Conservation (phyloP, 2,888 invertebrate species). For the Conus canariensis region DNA sequence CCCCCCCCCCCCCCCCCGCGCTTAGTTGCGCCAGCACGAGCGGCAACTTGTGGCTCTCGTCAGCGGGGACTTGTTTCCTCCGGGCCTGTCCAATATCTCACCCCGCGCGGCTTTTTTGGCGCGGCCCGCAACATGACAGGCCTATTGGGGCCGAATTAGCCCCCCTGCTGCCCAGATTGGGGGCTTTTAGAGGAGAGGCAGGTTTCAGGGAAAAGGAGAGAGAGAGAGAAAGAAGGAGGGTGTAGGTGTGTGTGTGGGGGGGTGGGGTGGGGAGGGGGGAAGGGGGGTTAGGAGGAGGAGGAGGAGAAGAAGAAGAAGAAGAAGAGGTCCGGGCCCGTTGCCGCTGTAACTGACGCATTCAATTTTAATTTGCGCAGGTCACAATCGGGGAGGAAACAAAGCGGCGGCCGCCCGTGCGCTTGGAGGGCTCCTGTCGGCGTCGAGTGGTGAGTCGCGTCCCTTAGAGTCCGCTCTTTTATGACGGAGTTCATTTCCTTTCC, state of each 20-base stretch:
- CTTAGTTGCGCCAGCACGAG: too few relatives aligned
- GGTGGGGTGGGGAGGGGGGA: too few relatives aligned
- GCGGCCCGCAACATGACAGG: conserved; percentile 39
- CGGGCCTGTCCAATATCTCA: conserved; percentile 44
- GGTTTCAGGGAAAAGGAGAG: background rate
- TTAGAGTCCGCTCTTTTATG: conserved; percentile 48
- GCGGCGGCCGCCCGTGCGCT: too few relatives aligned
- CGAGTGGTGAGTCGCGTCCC: conserved; percentile 48
- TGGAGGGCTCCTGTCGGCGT: conserved; percentile 35
- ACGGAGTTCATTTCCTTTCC: conserved; percentile 55
- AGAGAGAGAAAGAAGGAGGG: background rate
- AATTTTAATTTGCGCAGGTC: conserved; percentile 53
- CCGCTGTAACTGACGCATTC: conserved; percentile 51
- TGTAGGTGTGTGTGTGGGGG: background rate
- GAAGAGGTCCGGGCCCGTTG: background rate
- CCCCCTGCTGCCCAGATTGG: conserved; percentile 41
- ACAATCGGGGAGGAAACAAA: conserved; percentile 50
- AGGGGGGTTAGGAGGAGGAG: too few relatives aligned
- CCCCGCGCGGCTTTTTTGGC: conserved; percentile 31
- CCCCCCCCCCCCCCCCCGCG: background rate
- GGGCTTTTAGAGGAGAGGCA: conserved; percentile 33
- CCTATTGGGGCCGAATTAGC: conserved; percentile 43
- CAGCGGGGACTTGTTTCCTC: conserved; percentile 28
- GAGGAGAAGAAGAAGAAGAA: background rate
- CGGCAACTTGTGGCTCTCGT: conserved; percentile 32